Percentiles rank a stretch among this genome's conserved stretches.
Conservation (phyloP, 1,140 invertebrate genomes). For the Belonocnema kinseyi region DNA sequence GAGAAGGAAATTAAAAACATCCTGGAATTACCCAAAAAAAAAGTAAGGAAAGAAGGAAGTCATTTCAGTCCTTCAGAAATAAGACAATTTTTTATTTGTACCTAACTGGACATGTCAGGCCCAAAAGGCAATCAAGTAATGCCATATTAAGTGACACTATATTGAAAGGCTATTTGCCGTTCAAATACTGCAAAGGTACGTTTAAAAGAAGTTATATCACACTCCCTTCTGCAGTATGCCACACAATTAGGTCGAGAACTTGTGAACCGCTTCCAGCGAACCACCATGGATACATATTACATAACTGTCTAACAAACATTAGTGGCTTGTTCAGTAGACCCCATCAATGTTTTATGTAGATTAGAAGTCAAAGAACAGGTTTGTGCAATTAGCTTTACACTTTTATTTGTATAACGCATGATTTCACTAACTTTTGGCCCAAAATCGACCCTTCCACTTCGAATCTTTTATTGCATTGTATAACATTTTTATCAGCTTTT, state of each 20-base stretch:
- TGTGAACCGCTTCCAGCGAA: not conserved
- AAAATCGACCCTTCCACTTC: too few relatives aligned
- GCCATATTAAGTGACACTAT: not conserved
- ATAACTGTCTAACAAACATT: not conserved
- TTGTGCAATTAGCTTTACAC: not conserved
- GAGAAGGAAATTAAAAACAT: not conserved
- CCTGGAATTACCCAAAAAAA: not conserved
- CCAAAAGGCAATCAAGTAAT: not conserved
- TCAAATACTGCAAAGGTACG: too few relatives aligned
- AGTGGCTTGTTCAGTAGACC: not conserved
- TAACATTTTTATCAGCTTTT: too few relatives aligned
- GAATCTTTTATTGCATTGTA: too few relatives aligned
- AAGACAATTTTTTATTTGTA: not conserved
- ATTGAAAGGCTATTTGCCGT: too few relatives aligned
- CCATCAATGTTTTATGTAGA: not conserved
- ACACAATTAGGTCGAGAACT: not conserved
- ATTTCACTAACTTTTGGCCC: not conserved
- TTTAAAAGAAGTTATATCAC: not conserved
- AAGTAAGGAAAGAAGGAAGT: not conserved
- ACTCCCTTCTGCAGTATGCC: not conserved
- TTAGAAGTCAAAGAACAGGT: constrained; percentile 6
- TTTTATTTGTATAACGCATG: too few relatives aligned
- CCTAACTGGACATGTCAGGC: not conserved
- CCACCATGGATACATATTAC: not conserved
- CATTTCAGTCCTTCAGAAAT: not conserved